Conservation (phyloP, 2,797 vertebrate species). For the Anguilla pacifica region DNA sequence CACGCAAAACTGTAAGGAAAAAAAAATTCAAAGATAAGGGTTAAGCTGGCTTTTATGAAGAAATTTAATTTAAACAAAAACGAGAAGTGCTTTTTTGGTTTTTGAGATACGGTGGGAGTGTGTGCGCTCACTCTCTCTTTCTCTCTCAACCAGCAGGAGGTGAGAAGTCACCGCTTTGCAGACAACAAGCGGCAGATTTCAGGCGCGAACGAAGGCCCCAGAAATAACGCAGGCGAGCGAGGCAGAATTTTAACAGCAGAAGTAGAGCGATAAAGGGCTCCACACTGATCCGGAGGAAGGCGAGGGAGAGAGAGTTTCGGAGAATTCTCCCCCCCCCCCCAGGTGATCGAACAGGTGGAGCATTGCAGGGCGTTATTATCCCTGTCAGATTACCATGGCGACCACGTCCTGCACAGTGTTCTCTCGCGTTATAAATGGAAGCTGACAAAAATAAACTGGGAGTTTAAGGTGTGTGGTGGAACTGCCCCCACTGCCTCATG, state of each 20-base stretch:
- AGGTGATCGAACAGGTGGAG: neutral
- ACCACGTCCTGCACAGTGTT: neutral
- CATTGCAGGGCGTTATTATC: neutral
- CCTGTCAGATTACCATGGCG: neutral
- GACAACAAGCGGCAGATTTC: neutral
- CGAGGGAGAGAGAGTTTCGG: neutral
- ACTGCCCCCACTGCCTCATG: neutral
- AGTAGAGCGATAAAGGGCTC: neutral
- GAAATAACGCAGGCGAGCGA: neutral
- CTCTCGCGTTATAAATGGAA: neutral
- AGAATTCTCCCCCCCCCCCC: neutral
- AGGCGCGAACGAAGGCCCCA: neutral
- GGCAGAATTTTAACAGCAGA: neutral
- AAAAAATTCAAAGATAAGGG: too few relatives aligned
- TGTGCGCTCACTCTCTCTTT: neutral
- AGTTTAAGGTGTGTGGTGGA: neutral
- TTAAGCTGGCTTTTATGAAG: neutral
- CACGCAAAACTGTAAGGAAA: neutral
- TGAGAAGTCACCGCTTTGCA: neutral
- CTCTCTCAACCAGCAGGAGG: neutral
- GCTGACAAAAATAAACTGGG: neutral
- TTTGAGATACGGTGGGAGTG: neutral
- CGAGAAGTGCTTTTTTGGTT: neutral
- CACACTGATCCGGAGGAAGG: neutral
- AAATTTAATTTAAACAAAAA: neutral